These are phyloP conservation scores for Polydrusus cervinus DNA, from an alignment of 2,888 invertebrate genomes.

Conservation along the genomic window DNA sequence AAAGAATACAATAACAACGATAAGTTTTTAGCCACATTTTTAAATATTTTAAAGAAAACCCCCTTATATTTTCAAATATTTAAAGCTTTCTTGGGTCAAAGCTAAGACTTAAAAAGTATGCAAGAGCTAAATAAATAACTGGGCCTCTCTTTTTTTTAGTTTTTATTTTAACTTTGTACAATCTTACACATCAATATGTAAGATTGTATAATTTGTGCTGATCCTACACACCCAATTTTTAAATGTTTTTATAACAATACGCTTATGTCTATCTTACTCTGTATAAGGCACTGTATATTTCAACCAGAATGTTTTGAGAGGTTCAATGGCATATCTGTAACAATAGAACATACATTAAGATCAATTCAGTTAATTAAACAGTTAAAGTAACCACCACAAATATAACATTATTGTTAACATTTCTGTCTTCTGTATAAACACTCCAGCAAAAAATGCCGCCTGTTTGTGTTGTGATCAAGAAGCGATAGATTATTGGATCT, in stretches of 20 bases:
- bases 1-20: not conserved
- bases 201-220: not conserved
- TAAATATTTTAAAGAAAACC: not conserved
- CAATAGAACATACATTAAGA: slow-evolving; percentile 53
- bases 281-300: slow-evolving; percentile 67
- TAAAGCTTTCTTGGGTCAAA: not conserved
- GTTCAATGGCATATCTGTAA: slow-evolving; percentile 92
- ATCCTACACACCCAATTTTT: not conserved
- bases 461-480: no score
- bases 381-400: no score
- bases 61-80: not conserved
- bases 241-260: slow-evolving; percentile 2
- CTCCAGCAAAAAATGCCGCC: no score
- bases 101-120: not conserved
- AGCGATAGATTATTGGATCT: no score
- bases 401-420: no score
- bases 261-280: slow-evolving; percentile 36
- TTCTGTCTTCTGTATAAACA: no score
- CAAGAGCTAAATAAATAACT: slow-evolving; percentile 2
- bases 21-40: slow-evolving; percentile 1
- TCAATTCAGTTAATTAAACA: not conserved
- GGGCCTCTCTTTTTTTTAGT: not conserved
- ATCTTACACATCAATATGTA: not conserved
- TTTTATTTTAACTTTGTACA: slow-evolving; percentile 8
- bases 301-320: slow-evolving; percentile 87